These are phyloP conservation scores for Suncus etruscus DNA, from an alignment of 2,113 vertebrate species.

Conservation along the genomic window DNA sequence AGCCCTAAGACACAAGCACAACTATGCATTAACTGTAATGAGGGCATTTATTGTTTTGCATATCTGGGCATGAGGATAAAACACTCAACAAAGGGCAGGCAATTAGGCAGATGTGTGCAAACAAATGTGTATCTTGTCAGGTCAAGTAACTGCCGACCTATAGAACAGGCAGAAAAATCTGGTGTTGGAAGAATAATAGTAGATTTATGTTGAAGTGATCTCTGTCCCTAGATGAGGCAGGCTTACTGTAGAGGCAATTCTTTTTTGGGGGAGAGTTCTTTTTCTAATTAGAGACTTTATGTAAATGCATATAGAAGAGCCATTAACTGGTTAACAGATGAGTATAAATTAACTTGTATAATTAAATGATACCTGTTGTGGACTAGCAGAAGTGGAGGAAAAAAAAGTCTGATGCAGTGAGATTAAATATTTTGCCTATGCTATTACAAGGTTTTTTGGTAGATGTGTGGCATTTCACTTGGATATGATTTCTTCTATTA, in stretches of 20 bases:
- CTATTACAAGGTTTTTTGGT: conserved; percentile 41
- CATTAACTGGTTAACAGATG: conserved; percentile 76
- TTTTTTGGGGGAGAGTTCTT: background rate
- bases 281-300: conserved; percentile 64
- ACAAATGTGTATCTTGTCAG: background rate
- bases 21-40: background rate
- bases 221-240: too few relatives aligned
- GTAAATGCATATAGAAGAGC: conserved; percentile 69
- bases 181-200: background rate
- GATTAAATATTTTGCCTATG: conserved; percentile 66
- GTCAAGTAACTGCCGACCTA: background rate
- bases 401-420: conserved; percentile 65
- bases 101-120: background rate
- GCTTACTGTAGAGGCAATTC: background rate
- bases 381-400: conserved; percentile 55
- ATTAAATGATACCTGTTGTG: conserved; percentile 79
- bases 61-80: background rate
- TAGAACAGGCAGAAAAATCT: background rate
- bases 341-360: conserved; percentile 73
- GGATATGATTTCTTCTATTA: conserved; percentile 14
- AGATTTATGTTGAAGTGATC: background rate
- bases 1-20: background rate
- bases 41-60: too few relatives aligned
- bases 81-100: background rate
- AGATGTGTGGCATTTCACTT: background rate